phyloP scores from a whole-genome alignment of 2,113 vertebrate genomes.

The Cervus canadensis region DNA sequence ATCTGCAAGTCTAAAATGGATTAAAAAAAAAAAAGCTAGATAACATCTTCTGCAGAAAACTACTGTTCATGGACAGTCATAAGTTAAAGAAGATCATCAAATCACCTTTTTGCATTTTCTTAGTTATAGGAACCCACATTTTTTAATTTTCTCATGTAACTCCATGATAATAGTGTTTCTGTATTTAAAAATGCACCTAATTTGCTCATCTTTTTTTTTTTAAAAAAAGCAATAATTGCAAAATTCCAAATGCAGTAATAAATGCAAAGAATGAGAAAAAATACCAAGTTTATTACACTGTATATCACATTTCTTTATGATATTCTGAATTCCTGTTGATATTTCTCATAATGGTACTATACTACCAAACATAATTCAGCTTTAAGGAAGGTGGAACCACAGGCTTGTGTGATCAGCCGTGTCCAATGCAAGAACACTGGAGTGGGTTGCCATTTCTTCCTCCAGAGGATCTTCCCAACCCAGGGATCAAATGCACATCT shows the following conservation, averaged over 20 bases:
- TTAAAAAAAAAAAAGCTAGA: background rate
- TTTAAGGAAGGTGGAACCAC: background rate
- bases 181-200: background rate
- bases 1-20: background rate
- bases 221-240: background rate
- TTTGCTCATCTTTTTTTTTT: background rate
- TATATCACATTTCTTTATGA: background rate
- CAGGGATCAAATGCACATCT: background rate
- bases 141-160: background rate
- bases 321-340: background rate
- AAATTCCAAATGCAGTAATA: constrained; percentile 33
- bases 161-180: background rate
- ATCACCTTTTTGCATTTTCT: background rate
- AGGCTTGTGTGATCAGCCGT: background rate
- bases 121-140: background rate
- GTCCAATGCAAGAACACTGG: background rate
- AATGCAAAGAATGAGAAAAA: background rate
- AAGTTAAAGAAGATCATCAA: background rate
- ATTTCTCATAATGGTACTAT: background rate
- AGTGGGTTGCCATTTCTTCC: background rate
- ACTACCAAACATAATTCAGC: constrained; percentile 19
- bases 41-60: background rate
- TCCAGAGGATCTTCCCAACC: background rate
- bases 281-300: background rate
- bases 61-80: background rate